Evolutionary conservation across 2,797 vertebrate species (phyloP), one percentile per base, ranked within the genome.

Genomic region (Phataginus tetradactyla): DNA sequence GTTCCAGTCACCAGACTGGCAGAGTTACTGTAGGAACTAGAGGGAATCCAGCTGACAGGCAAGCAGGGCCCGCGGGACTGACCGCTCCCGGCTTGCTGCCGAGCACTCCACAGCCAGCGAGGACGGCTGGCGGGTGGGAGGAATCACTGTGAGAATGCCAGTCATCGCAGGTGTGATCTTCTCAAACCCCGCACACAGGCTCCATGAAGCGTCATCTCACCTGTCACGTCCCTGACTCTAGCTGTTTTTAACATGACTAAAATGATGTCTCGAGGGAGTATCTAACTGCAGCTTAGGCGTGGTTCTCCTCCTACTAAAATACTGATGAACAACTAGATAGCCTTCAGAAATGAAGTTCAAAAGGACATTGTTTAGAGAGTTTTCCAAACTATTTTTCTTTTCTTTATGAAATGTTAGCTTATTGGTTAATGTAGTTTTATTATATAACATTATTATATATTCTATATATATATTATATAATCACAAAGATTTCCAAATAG

Each of bases 321-420:
- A 37, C 34, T 75, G 66, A 25, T 45, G 57, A 86, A 29, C 29
- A 12, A 69, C 3, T 25, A 39, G 53, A 57, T 42, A 9, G 4
- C 2, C 27, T 86, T 78, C 51, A 77, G 18, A 87, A 79, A 34
- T 74, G 18, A 66, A 71, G n/a, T n/a, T 84, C 79, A 71, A 27
- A 96, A 71, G 53, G 55, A 77, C n/a, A 14, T 84, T 17, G 1
- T 61, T 81, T 15, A 61, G 37, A 55, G 20, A 74, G 2, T 95
- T 78, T 11, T 42, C n/a, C 55, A 59, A 77, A 29, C 14, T 51
- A 13, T 64, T 61, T 66, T 78, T 80, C 64, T 34, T 84, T 80
- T 79, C 59, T 45, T 92, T 72, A 51, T 61, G 61, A 95, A 94
- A 88, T 55, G 17, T 69, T 79, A 95, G 32, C 20, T 86, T 57